A percentile compares a stretch with the other conserved stretches of the same genome.
Conservation (phyloP, 2,797 vertebrate species). For the Erethizon dorsatum region DNA sequence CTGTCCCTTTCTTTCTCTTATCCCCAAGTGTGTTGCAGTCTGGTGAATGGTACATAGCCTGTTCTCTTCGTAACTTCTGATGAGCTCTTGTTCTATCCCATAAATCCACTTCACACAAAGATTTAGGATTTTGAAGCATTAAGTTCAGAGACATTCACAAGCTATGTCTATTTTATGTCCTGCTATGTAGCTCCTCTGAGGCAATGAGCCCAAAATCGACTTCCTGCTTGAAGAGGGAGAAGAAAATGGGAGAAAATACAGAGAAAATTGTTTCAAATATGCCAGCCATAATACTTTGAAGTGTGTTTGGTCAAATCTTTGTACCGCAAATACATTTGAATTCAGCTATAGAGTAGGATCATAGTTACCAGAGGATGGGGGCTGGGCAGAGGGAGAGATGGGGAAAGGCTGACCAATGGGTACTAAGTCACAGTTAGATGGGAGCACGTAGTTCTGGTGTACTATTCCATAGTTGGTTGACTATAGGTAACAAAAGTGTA, state of each 20-base stretch:
- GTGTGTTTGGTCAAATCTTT: not conserved
- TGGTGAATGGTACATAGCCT: not conserved
- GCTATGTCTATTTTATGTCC: not conserved
- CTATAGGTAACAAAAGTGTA: not conserved
- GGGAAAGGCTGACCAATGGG: not conserved
- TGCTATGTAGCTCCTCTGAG: not conserved
- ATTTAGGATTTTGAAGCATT: constrained; percentile 55
- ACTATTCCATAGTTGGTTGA: not conserved
- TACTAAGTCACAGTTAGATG: not conserved
- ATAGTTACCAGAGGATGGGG: too few relatives aligned
- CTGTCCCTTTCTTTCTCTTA: not conserved
- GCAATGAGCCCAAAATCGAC: not conserved
- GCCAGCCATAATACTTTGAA: not conserved
- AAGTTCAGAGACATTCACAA: constrained; percentile 17
- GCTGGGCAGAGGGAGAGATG: not conserved
- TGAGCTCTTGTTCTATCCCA: not conserved
- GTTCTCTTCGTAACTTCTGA: constrained; percentile 12
- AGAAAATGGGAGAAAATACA: not conserved
- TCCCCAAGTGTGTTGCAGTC: not conserved
- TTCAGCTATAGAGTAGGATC: not conserved
- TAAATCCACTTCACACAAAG: not conserved
- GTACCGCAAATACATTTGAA: constrained; percentile 13
- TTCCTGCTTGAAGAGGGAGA: not conserved
- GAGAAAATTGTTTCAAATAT: constrained; percentile 33
- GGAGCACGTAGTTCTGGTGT: not conserved